phyloP scores from a whole-genome alignment of 2,113 vertebrate genomes.

The Riparia riparia region DNA sequence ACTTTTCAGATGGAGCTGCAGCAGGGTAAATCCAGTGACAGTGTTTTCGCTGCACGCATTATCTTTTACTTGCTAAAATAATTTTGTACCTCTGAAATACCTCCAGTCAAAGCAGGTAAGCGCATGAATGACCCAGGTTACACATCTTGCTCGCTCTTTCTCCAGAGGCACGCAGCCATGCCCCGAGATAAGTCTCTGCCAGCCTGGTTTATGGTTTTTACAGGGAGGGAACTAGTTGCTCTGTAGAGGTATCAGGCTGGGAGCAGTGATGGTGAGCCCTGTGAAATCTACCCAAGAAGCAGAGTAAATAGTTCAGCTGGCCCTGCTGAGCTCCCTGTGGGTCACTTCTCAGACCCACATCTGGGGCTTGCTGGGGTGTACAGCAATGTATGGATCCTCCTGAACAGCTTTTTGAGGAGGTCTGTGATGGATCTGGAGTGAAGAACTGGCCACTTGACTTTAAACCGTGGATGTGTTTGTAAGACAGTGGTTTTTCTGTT shows the following conservation, averaged over 20 bases:
- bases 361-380: neutral
- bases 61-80: neutral
- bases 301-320: neutral
- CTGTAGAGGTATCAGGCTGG: neutral
- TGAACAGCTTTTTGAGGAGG: accelerated
- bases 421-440: neutral
- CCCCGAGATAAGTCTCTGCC: neutral
- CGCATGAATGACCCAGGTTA: neutral
- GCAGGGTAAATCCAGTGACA: accelerated
- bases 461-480: neutral
- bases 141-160: neutral
- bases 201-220: neutral
- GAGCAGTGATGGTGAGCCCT: accelerated
- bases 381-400: neutral
- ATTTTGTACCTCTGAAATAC: neutral
- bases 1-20: neutral
- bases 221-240: neutral
- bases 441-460: neutral
- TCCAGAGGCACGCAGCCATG: neutral
- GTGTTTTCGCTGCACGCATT: accelerated
- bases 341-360: neutral
- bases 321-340: neutral
- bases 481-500: neutral
- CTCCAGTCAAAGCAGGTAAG: neutral
- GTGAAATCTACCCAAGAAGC: neutral